These are phyloP conservation scores for Thunnus maccoyii DNA, from an alignment of 2,113 vertebrate genomes.

Conservation along the genomic window DNA sequence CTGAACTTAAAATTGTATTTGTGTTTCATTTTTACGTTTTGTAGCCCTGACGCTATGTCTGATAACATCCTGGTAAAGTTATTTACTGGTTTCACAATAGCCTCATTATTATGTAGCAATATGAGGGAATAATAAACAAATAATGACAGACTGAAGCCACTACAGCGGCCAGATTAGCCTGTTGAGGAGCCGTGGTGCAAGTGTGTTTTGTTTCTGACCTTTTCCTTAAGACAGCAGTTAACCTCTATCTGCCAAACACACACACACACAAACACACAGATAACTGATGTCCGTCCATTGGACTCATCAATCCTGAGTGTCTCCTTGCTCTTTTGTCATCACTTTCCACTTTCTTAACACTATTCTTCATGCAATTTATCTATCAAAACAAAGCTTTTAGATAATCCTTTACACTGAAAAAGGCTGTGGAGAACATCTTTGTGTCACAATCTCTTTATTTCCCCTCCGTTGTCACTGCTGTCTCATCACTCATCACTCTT, in stretches of 20 bases:
- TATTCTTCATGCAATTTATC: conserved; percentile 7
- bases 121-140: background rate
- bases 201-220: conserved; percentile 11
- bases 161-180: background rate
- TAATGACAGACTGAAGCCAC: background rate
- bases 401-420: conserved; percentile 25
- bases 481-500: background rate
- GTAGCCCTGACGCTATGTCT: background rate
- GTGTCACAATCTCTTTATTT: conserved; percentile 33
- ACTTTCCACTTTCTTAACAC: background rate
- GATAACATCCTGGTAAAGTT: background rate
- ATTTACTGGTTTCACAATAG: no score
- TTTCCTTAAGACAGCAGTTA: conserved; percentile 4
- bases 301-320: background rate
- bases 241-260: conserved; percentile 3
- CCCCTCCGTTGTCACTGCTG: background rate
- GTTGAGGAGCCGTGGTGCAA: background rate
- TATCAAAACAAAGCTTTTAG: conserved; percentile 7
- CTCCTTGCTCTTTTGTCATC: no score
- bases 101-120: no score
- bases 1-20: background rate
- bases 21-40: background rate
- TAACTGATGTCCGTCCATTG: background rate
- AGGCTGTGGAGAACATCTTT: conserved; percentile 3
- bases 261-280: background rate